These are phyloP conservation scores for Leuctra nigra DNA, from an alignment of 2,888 invertebrate genomes.

Conservation along the genomic window DNA sequence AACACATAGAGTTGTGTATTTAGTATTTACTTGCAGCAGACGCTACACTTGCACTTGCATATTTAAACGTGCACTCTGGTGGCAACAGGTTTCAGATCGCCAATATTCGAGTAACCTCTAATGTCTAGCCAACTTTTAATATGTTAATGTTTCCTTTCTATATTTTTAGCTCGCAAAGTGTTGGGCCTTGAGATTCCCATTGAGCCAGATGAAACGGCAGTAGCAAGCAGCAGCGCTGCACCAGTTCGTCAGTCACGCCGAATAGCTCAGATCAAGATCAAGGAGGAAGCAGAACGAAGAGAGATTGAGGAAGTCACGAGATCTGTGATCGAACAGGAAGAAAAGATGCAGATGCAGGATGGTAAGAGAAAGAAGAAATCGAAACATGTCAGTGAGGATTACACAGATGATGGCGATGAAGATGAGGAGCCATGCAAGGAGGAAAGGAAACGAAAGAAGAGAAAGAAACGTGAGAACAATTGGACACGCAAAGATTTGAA, in stretches of 20 bases:
- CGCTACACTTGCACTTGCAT: no score
- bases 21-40: no score
- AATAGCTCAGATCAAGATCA: constrained; percentile 81
- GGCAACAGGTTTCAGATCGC: neutral
- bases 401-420: constrained; percentile 43
- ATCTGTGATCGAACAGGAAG: constrained; percentile 45
- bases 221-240: constrained; percentile 32
- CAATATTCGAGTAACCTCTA: no score
- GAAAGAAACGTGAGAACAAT: constrained; percentile 40
- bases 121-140: neutral
- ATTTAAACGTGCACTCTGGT: no score
- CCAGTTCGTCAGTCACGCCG: constrained; percentile 73
- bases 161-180: constrained; percentile 2
- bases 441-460: constrained; percentile 35
- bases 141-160: neutral
- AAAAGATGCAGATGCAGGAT: constrained; percentile 25
- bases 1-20: no score
- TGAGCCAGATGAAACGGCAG: neutral
- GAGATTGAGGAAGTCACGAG: constrained; percentile 68
- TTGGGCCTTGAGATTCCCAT: constrained; percentile 4
- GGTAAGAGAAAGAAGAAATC: constrained; percentile 17
- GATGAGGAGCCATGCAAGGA: constrained; percentile 35
- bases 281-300: constrained; percentile 73
- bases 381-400: constrained; percentile 31
- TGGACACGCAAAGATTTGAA: constrained; percentile 39